Base-by-base conservation (phyloP, 1,140 invertebrate genomes). In the Rhizoglyphus robini region DNA sequence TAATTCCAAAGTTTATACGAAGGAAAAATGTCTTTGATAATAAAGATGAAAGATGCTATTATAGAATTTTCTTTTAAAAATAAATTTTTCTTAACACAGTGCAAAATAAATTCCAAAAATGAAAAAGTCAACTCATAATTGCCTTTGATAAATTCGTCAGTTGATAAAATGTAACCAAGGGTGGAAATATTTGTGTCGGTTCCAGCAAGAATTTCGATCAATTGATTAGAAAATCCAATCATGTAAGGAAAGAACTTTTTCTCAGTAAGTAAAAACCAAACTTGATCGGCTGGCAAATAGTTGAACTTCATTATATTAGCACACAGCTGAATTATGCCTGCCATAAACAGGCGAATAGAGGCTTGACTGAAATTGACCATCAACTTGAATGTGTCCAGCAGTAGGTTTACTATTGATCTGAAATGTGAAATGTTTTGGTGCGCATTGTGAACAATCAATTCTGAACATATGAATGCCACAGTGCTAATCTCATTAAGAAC, bases 1-100 rank as follows among this genome's bases (percentile, higher is more conserved):
- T 75, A 78, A 63, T 73, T 68, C 78, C 77, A 79, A 67, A 76
- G 77, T 41, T 75, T 71, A 68, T 75, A 76, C 23, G 69, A 71
- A 8, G 78, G 76, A 63, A 78, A 78, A 15, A 79, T 71, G 67
- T 78, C 76, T 47, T 72, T 67, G 23, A 76, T 57, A 23, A 77
- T 72, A 67, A 73, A 78, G 48, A 77, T 67, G 3, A 77, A 54
- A 65, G 70, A 70, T 15, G 75, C 72, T 48, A 73, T 70, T 15
- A 76, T 69, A 29, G 72, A 73, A 48, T 71, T 68, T 54, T 74
- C 71, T 29, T 60, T 62, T 2, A 69, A 65, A 5, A 57, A 25
- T 61, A 69, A 65, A 31, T 67, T 68, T 47, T 73, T 69, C 47
- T 71, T 71, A 71, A 74, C 67, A 46, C 70, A 70, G 59, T 65